Percentiles rank a stretch among this genome's conserved stretches.
phyloP scores from a whole-genome alignment of 2,113 vertebrate species.

The Emydocephalus ijimae region DNA sequence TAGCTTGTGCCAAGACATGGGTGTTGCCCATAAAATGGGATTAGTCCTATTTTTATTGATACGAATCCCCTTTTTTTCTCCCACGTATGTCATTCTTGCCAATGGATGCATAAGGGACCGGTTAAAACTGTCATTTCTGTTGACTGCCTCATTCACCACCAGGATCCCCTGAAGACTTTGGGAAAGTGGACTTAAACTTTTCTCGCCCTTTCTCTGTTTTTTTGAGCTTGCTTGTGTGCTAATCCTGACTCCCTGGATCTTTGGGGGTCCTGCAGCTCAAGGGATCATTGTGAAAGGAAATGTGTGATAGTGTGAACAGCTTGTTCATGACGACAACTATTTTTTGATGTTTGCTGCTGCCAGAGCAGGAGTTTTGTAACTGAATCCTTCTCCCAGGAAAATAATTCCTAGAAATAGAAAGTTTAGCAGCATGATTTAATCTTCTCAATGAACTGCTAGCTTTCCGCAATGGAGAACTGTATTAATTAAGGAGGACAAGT shows the following conservation, averaged over 20 bases:
- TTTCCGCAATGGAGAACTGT: background rate
- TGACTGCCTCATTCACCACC: background rate
- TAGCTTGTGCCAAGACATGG: background rate
- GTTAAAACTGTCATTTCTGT: accelerated
- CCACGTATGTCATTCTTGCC: background rate
- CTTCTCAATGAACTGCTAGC: background rate
- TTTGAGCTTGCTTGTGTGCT: background rate
- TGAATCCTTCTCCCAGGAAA: background rate
- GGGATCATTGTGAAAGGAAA: background rate
- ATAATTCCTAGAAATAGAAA: background rate
- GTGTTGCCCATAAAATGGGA: background rate
- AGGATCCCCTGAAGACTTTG: background rate
- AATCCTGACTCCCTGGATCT: background rate
- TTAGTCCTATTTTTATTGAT: background rate
- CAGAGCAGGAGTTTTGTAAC: background rate
- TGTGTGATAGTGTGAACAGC: too few relatives aligned
- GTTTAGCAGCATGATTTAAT: background rate
- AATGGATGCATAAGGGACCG: background rate
- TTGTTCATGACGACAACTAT: too few relatives aligned
- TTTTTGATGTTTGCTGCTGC: background rate
- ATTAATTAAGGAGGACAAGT: background rate
- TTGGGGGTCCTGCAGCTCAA: background rate
- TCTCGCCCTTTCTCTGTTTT: background rate
- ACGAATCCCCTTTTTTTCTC: background rate
- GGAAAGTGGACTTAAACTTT: too few relatives aligned